Evolutionary conservation across 2,113 vertebrate genomes (phyloP).

Genomic region (Tragelaphus scriptus): DNA sequence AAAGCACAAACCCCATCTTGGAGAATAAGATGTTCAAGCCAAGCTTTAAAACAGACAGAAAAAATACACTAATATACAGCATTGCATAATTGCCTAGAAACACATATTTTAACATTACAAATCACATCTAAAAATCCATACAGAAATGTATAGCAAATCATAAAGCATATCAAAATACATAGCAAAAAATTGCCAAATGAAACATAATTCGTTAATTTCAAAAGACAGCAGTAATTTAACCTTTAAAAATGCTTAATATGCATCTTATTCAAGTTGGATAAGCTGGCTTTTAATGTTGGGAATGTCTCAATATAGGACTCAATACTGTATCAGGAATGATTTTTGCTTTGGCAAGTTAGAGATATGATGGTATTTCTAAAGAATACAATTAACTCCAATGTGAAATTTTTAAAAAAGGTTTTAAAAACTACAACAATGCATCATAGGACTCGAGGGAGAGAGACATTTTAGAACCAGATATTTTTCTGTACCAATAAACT

Average conservation of each 20-base stretch:
- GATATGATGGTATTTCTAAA: neutral
- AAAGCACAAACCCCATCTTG: neutral
- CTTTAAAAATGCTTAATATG: conserved; percentile 1
- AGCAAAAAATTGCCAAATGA: conserved; percentile 18
- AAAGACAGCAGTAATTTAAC: neutral
- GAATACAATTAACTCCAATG: neutral
- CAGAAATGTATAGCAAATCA: neutral
- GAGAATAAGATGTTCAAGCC: neutral
- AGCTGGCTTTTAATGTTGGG: neutral
- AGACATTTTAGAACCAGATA: neutral
- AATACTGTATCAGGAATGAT: neutral
- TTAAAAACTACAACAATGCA: conserved; percentile 4
- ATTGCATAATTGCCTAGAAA: neutral
- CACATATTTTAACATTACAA: neutral
- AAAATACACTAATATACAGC: neutral
- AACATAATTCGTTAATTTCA: conserved; percentile 14
- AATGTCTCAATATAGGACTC: neutral
- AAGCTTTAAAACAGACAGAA: neutral
- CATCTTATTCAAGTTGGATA: neutral
- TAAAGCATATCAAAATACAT: neutral
- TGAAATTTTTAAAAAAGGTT: neutral
- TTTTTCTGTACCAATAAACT: neutral
- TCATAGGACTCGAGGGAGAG: neutral
- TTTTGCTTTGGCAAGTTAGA: neutral
- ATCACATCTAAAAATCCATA: neutral